These are phyloP conservation scores for Bhutanitis thaidina DNA, from an alignment of 2,888 invertebrate genomes.

Conservation along the genomic window DNA sequence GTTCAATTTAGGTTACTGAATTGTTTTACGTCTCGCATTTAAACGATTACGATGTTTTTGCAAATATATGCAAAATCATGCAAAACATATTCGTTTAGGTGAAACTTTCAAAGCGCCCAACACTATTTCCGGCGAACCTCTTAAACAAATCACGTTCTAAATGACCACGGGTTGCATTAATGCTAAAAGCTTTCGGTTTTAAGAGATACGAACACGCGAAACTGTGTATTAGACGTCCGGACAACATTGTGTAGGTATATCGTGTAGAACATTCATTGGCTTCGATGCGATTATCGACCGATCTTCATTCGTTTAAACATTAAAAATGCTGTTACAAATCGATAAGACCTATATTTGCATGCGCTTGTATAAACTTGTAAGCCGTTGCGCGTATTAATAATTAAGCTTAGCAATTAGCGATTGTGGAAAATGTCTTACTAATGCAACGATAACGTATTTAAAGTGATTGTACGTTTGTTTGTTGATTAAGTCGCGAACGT, in stretches of 20 bases:
- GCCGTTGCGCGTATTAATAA: background rate
- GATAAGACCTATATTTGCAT: constrained; percentile 5
- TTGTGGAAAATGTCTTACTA: too few species aligned
- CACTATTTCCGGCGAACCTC: background rate
- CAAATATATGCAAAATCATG: background rate
- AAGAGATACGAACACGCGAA: constrained; percentile 11
- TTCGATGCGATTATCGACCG: constrained; percentile 5
- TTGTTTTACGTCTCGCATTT: too few species aligned
- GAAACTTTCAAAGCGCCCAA: background rate
- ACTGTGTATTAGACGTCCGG: background rate
- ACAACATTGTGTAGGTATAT: background rate
- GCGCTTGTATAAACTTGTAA: background rate
- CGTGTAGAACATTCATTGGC: background rate
- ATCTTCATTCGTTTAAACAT: background rate
- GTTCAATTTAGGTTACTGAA: too few species aligned
- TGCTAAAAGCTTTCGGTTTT: constrained; percentile 16
- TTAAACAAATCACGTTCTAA: constrained; percentile 12
- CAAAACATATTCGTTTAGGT: constrained; percentile 2
- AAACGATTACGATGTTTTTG: too few species aligned
- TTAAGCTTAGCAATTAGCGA: background rate
- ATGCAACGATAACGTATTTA: too few species aligned
- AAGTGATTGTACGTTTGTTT: too few species aligned
- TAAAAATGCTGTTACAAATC: background rate
- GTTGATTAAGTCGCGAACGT: too few species aligned
- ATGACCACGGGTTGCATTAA: constrained; percentile 4